Percentiles rank a stretch among this genome's conserved stretches.
phyloP scores from a whole-genome alignment of 2,888 invertebrate genomes.

The Lordiphosa andalusiaca region DNA sequence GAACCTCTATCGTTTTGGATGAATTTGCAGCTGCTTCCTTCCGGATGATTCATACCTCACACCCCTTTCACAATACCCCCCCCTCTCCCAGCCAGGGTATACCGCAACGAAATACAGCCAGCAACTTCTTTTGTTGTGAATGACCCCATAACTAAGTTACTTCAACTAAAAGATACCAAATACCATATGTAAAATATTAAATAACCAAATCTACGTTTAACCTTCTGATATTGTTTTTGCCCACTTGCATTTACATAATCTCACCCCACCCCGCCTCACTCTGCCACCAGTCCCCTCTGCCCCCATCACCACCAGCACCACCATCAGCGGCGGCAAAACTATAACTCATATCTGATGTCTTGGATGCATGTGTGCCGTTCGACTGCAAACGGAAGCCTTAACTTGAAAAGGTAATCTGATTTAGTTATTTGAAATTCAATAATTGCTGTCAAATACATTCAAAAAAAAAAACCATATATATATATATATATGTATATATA shows the following conservation, averaged over 20 bases:
- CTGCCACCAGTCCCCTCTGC: conserved; percentile 1
- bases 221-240: conserved; percentile 62
- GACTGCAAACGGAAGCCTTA: conserved; percentile 28
- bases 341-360: conserved; percentile 21
- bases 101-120: background rate
- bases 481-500: too few relatives aligned
- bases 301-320: background rate
- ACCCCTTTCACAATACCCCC: conserved; percentile 5
- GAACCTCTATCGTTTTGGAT: too few relatives aligned
- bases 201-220: conserved; percentile 41
- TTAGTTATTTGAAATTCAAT: conserved; percentile 12
- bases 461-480: conserved; percentile 5
- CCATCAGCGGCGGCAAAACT: background rate
- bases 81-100: conserved; percentile 12
- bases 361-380: background rate
- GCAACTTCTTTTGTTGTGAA: conserved; percentile 23
- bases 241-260: conserved; percentile 38
- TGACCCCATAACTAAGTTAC: conserved; percentile 30
- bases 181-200: conserved; percentile 17
- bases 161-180: too few relatives aligned
- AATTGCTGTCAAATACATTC: conserved; percentile 18
- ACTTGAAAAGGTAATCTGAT: conserved; percentile 7
- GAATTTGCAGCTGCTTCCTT: too few relatives aligned
- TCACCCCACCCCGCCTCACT: conserved; percentile 16
- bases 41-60: background rate